Evolutionary conservation across 2,888 invertebrate species (phyloP), one percentile per base, ranked within the genome.

Genomic region (Parnassius orleans): DNA sequence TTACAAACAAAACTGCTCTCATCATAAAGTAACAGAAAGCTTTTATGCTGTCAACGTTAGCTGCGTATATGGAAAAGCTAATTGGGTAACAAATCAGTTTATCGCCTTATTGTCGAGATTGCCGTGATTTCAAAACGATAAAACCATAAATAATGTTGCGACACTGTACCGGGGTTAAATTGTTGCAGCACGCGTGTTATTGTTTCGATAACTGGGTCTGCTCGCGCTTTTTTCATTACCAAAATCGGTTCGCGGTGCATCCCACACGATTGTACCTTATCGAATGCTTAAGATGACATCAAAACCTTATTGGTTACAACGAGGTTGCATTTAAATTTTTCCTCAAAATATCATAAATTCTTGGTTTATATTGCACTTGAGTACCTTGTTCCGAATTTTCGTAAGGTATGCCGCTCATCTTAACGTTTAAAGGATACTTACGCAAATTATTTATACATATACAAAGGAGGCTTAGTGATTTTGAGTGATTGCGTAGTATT

Each of bases 381-480:
- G 65, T 51, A 61, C 69, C 69, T 69, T 64, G 69, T 69, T 60
- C 67, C 59, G 61, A 67, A 66, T 69, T 50, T 56, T 15, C 51
- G 33, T 63, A 63, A 65, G 65, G 65, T 51, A 46, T 53, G 51
- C 60, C n/a, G 47, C 12, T 60, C 60, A 55, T 63, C 58, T 58
- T 50, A 53, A 9, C 50, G 51, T 2, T 46, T 52, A 41, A 56
- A 53, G 56, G 47, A 48, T 55, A n/a, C n/a, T n/a, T n/a, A 56
- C 14, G 57, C 47, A 60, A 60, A 57, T 55, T 19, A 55, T 43
- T 55, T 51, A 54, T 56, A 14, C 15, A 15, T 15, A 15, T 15
- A 19, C 50, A 5, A 46, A 46, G 10, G 0, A 7, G 41, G 33
- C 12, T n/a, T 41, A 12, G 19, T 33, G n/a, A 11, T 41, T 53